Evolutionary conservation across 1,140 invertebrate species (phyloP).

Genomic region (Cotesia vestalis): DNA sequence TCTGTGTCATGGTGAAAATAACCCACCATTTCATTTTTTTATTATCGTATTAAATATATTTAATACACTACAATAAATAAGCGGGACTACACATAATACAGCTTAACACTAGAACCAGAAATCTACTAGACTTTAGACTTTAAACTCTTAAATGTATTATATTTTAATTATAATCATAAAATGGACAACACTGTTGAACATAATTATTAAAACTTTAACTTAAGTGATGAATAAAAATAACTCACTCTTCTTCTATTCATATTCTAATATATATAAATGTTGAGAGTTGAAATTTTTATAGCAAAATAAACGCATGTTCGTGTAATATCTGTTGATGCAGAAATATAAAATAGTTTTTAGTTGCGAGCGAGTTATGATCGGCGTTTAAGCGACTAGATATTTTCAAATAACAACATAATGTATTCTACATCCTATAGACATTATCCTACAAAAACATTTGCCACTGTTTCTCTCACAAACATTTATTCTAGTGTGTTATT

Average conservation of each 20-base stretch:
- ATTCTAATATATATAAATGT: too few species aligned
- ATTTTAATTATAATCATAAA: too few species aligned
- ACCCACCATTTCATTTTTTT: slow-evolving; percentile 1
- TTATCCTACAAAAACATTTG: background rate
- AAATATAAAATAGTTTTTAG: slow-evolving; percentile 7
- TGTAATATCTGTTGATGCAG: too few species aligned
- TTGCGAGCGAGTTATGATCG: slow-evolving; percentile 9
- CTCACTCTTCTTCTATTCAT: too few species aligned
- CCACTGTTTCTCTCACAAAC: slow-evolving; percentile 28
- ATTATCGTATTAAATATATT: background rate
- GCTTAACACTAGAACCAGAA: too few species aligned
- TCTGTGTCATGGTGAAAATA: slow-evolving; percentile 31
- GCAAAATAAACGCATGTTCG: too few species aligned
- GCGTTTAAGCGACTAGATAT: background rate
- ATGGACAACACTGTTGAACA: too few species aligned
- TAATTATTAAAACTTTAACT: too few species aligned
- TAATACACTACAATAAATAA: background rate
- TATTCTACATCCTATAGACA: background rate
- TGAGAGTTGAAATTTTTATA: too few species aligned
- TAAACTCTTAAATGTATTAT: too few species aligned
- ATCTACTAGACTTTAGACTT: too few species aligned
- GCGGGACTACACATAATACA: background rate
- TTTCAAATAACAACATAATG: background rate
- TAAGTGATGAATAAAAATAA: too few species aligned
- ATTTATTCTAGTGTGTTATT: slow-evolving; percentile 52